A percentile compares a stretch with the other conserved stretches of the same genome.
Conservation (phyloP, 2,113 vertebrate genomes). For the Serinus canaria region DNA sequence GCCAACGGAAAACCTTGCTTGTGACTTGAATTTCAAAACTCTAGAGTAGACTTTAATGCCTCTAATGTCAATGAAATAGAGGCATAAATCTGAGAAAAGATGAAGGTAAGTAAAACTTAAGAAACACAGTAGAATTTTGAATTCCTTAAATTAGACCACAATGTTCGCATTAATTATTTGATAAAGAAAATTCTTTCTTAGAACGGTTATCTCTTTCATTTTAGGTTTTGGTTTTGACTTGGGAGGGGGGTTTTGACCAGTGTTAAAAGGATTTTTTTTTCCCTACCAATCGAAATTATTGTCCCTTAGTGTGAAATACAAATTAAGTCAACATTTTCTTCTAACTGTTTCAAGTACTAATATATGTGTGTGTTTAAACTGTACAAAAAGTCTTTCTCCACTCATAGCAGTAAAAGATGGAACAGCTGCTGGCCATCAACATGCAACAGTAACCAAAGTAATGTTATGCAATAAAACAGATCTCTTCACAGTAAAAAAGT, state of each 20-base stretch:
- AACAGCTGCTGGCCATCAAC: conserved; percentile 33
- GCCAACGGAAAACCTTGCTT: background rate
- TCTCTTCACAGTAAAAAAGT: background rate
- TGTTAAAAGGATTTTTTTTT: background rate
- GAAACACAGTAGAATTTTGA: background rate
- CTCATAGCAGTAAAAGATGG: background rate
- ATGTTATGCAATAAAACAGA: background rate
- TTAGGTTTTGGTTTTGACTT: background rate
- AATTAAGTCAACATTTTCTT: background rate
- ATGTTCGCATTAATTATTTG: background rate
- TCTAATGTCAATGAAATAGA: background rate
- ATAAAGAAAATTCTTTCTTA: background rate
- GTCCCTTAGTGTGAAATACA: background rate
- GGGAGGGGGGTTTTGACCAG: background rate
- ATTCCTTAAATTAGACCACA: background rate
- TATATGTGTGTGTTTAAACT: background rate
- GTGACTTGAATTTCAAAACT: background rate
- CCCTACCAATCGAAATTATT: background rate
- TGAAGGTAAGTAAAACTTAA: background rate
- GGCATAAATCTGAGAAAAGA: background rate
- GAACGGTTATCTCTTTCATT: background rate
- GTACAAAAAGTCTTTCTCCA: background rate
- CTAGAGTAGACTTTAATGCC: background rate
- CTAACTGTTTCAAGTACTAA: background rate
- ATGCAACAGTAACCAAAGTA: background rate